These are phyloP conservation scores for Eulemur albifrons DNA, from an alignment of 2,797 vertebrate species.

Conservation along the genomic window DNA sequence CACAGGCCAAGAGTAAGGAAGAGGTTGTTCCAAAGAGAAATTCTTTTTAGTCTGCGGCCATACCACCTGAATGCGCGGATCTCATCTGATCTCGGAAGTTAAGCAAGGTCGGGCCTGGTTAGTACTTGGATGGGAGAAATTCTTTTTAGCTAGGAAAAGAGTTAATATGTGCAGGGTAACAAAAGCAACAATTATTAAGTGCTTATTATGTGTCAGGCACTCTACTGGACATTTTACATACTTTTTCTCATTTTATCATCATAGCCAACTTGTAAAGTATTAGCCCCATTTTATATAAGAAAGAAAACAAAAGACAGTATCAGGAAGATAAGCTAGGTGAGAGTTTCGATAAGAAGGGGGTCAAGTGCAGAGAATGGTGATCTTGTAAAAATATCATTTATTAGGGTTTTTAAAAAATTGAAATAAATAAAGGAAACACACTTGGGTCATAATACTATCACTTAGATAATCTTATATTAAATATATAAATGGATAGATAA, in stretches of 20 bases:
- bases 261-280: neutral
- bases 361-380: neutral
- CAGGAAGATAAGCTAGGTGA: neutral
- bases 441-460: neutral
- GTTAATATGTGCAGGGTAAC: neutral
- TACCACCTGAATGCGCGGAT: no score
- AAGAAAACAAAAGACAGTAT: neutral
- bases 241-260: neutral
- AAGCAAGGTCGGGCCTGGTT: no score
- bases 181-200: neutral
- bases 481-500: neutral
- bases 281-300: neutral
- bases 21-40: neutral
- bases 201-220: neutral
- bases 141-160: constrained; percentile 10
- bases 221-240: neutral
- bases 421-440: neutral
- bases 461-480: neutral
- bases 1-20: neutral
- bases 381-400: neutral
- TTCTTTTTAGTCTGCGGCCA: neutral
- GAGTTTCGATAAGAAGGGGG: neutral
- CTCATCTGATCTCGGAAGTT: no score
- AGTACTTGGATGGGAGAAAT: neutral
- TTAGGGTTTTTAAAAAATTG: neutral